Base-by-base conservation (phyloP, 2,888 invertebrate species). In the Orthosia gothica region DNA sequence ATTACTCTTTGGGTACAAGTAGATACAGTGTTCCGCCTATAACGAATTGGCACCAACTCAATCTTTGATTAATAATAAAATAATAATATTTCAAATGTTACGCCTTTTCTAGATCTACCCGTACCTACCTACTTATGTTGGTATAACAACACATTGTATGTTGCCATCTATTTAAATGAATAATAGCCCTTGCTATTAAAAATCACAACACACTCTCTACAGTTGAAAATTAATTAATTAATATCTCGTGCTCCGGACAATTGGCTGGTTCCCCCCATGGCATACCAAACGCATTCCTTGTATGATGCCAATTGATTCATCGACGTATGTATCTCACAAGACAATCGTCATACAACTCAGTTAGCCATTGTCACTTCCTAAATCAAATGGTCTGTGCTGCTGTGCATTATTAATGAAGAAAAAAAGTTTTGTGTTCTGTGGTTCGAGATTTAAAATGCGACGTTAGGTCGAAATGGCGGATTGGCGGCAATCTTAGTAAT, bases 301-400 rank as follows among this genome's bases (percentile, higher is more conserved):
- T 71, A 80, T 86, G 85, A 86, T 90, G 89, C 91, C 91, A 90
- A 90, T 89, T 86, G 78, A 89, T 86, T 83, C 83, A 74, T 67
- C 82, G 83, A 81, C 69, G 54, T 32, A 50, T 26, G 72, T 78
- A 86, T 84, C 77, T 76, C 73, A 58, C 52, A 79, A 74, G 74
- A 65, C 68, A 70, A 83, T 82, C 79, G 79, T 74, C 65, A 82
- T 88, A 88, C 79, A 80, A 89, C 78, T 91, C 90, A 91, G 90
- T 90, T 74, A 75, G 47, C 64, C 67, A 81, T 77, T 86, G 82
- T 74, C 83, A 89, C 90, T 91, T 91, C 91, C 90, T 84, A 62
- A 55, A 23, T 79, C 50, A 82, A 79, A 86, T 84, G 70, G 61
- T 64, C 75, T 40, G 47, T 59, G 77, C n/a, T 40, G 40, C 40